A percentile compares a stretch with the other conserved stretches of the same genome.
phyloP scores from a whole-genome alignment of 2,797 vertebrate genomes.

The Pseudochromis fuscus region DNA sequence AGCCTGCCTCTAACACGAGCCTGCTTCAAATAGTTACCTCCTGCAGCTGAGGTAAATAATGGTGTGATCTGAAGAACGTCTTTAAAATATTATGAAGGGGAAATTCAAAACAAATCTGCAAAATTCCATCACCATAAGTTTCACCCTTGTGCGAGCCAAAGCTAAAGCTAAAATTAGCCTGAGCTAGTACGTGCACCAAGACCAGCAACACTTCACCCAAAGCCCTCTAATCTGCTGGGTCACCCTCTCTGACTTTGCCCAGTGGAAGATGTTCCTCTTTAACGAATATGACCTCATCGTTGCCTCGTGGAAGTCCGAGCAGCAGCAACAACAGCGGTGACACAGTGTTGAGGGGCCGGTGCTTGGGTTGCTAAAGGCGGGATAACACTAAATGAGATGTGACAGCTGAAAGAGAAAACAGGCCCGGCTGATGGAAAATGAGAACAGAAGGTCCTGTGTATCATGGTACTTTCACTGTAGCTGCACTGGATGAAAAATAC shows the following conservation, averaged over 20 bases:
- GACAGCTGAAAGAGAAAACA: conserved; percentile 83
- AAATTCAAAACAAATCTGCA: too few species aligned
- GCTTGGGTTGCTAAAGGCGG: conserved; percentile 74
- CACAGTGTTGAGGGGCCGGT: conserved; percentile 63
- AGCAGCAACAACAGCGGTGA: conserved; percentile 66
- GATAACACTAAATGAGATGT: conserved; percentile 79
- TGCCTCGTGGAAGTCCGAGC: conserved; percentile 65
- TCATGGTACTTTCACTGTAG: conserved; percentile 33
- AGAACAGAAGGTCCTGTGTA: conserved; percentile 69
- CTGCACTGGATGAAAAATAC: background rate
- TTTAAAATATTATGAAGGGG: too few species aligned
- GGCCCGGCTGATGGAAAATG: conserved; percentile 77
- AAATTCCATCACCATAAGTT: background rate
- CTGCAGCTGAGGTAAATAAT: too few species aligned
- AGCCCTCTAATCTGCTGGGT: conserved; percentile 44
- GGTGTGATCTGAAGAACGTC: too few species aligned
- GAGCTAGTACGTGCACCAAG: background rate
- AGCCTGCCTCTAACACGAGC: too few species aligned
- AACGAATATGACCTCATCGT: conserved; percentile 76
- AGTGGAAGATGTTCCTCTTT: conserved; percentile 77
- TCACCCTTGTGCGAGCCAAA: background rate
- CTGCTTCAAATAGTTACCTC: too few species aligned
- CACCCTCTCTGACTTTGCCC: conserved; percentile 81
- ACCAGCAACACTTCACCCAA: conserved; percentile 29
- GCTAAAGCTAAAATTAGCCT: conserved; percentile 17